Evolutionary conservation across 2,797 vertebrate genomes (phyloP).

Genomic region (Aldrovandia affinis): DNA sequence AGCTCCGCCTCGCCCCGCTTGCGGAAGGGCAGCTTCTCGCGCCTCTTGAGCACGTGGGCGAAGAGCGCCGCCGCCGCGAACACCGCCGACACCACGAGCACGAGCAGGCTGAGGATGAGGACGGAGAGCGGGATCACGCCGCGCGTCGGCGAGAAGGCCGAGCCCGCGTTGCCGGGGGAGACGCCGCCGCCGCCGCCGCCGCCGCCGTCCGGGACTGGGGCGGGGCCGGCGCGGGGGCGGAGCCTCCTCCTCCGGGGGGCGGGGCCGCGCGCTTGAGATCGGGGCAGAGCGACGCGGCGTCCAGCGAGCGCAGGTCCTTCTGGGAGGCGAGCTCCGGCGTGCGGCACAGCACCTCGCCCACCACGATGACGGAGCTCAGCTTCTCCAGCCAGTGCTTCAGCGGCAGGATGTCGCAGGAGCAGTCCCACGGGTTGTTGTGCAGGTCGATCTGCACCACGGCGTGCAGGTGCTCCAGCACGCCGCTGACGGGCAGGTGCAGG

Average conservation of each 20-base stretch:
- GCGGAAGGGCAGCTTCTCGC: slow-evolving; percentile 88
- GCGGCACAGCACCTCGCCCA: slow-evolving; percentile 90
- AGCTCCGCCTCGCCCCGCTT: slow-evolving; percentile 88
- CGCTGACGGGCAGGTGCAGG: slow-evolving; percentile 86
- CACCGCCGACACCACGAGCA: slow-evolving; percentile 91
- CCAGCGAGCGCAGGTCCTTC: slow-evolving; percentile 86
- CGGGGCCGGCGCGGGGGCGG: too few species aligned
- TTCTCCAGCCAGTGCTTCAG: slow-evolving; percentile 97
- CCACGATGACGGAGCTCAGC: slow-evolving; percentile 93
- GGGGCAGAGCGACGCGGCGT: slow-evolving; percentile 86
- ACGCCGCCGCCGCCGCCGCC: slow-evolving; percentile 72
- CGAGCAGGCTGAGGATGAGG: slow-evolving; percentile 90
- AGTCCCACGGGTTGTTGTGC: slow-evolving; percentile 97
- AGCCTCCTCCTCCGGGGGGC: slow-evolving; percentile 65
- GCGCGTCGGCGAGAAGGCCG: slow-evolving; percentile 76
- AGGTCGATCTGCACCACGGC: slow-evolving; percentile 98
- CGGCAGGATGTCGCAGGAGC: slow-evolving; percentile 91
- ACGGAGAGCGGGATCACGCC: slow-evolving; percentile 90
- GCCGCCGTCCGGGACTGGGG: too few species aligned
- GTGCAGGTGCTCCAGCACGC: slow-evolving; percentile 90
- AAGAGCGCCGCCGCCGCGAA: slow-evolving; percentile 91
- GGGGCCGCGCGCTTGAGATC: slow-evolving; percentile 80
- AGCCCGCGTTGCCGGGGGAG: slow-evolving; percentile 78
- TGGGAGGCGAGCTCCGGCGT: slow-evolving; percentile 86
- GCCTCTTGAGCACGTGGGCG: slow-evolving; percentile 86